Evolutionary conservation across 1,140 invertebrate species (phyloP), one percentile per base, ranked within the genome.

Genomic region (Bombus sylvicola): DNA sequence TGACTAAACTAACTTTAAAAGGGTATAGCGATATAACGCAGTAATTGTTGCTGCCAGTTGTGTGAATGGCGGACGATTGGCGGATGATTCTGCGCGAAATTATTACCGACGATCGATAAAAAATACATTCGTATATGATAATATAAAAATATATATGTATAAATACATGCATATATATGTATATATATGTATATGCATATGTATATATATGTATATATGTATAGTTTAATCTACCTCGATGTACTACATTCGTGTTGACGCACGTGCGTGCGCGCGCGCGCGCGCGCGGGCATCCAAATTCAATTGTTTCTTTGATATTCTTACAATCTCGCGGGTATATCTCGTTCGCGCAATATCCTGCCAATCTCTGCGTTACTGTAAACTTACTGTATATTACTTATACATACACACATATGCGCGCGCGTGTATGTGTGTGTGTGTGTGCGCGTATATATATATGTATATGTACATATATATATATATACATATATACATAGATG

Each of bases 361-460:
- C 85, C 85, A 72, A 76, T 82, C 87, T 87, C 87, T 83, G 81
- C 78, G 82, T 89, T 88, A 89, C 75, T 93, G 92, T 94, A 92
- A 93, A 92, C 91, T 94, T 91, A 92, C 78, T 94, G 93, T 94
- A 94, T 92, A 94, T 92, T 94, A 94, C 85, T 91, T 92, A 93
- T 92, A 90, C 85, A 91, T 89, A 91, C 88, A 89, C 86, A 91
- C 75, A 39, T 77, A 9, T 2, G 22, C 8, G 22, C 83, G 87
- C 66, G 43, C 80, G 82, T 57, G 85, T 41, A 74, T 84, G 74
- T 84, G 84, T 90, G 91, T 89, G 89, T 87, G 87, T 92, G 90
- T 83, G 18, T 8, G 92, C n/a, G 9, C 9, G 2, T 25, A 3
- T 64, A 31, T 87, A 89, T 76, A 37, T 83, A 85, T 71, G 83